Evolutionary conservation across 2,888 invertebrate species (phyloP).

Genomic region (Philonicus albiceps): DNA sequence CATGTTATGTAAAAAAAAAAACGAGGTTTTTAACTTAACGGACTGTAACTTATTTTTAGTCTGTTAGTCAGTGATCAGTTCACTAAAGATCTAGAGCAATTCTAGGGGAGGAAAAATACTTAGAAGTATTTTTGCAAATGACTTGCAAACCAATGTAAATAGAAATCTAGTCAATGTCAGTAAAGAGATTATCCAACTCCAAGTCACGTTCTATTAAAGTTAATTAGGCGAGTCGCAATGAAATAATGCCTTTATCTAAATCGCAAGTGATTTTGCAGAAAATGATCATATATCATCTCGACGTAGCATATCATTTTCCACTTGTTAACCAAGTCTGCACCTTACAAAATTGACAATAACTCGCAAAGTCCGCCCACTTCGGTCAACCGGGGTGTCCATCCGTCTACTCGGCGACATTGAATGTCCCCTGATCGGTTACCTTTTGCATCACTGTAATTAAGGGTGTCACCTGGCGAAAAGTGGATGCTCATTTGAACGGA

Average conservation of each 20-base stretch:
- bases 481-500: background rate
- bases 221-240: background rate
- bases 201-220: background rate
- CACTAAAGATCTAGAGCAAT: background rate
- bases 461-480: background rate
- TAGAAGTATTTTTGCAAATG: background rate
- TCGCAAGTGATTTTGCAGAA: background rate
- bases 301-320: background rate
- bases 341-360: background rate
- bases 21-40: too few species aligned
- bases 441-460: background rate
- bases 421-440: background rate
- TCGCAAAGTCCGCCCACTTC: background rate
- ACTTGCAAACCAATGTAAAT: background rate
- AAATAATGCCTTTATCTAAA: background rate
- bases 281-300: background rate
- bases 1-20: too few species aligned
- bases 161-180: background rate
- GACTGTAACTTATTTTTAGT: too few species aligned
- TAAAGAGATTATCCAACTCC: background rate
- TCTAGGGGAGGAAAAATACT: background rate
- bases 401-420: background rate
- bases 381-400: background rate
- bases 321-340: background rate
- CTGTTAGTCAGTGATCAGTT: background rate